These are phyloP conservation scores for Baryphthengus martii DNA, from an alignment of 2,113 vertebrate genomes.

Conservation along the genomic window DNA sequence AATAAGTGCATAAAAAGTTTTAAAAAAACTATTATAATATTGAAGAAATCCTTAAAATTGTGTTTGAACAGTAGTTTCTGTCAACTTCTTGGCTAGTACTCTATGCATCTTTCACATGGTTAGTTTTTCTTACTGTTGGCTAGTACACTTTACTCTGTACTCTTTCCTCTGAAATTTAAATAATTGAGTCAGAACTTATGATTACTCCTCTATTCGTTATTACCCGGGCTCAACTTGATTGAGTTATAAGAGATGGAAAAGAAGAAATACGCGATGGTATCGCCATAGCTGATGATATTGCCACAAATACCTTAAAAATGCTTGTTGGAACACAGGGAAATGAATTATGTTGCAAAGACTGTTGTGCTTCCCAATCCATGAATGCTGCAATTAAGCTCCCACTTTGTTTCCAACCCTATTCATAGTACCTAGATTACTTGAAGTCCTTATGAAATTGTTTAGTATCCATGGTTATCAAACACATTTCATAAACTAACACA, in stretches of 20 bases:
- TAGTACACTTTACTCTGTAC: neutral
- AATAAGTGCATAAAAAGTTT: neutral
- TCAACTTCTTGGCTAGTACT: neutral
- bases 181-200: neutral
- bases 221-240: neutral
- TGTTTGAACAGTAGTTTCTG: neutral
- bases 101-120: fast-evolving
- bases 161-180: neutral
- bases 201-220: neutral
- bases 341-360: neutral
- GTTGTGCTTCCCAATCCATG: neutral
- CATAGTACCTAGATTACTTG: constrained; percentile 25
- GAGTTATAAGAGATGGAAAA: neutral
- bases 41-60: neutral
- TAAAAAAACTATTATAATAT: neutral
- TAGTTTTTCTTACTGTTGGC: neutral
- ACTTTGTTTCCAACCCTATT: constrained; percentile 19
- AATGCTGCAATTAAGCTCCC: neutral
- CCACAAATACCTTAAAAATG: neutral
- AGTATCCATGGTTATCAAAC: constrained; percentile 60
- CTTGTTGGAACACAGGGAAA: neutral
- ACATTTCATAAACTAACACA: neutral
- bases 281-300: neutral
- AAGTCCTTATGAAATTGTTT: constrained; percentile 38
- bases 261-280: too few relatives aligned